phyloP scores from a whole-genome alignment of 2,888 invertebrate species.

The Apomyelois bistriatella region DNA sequence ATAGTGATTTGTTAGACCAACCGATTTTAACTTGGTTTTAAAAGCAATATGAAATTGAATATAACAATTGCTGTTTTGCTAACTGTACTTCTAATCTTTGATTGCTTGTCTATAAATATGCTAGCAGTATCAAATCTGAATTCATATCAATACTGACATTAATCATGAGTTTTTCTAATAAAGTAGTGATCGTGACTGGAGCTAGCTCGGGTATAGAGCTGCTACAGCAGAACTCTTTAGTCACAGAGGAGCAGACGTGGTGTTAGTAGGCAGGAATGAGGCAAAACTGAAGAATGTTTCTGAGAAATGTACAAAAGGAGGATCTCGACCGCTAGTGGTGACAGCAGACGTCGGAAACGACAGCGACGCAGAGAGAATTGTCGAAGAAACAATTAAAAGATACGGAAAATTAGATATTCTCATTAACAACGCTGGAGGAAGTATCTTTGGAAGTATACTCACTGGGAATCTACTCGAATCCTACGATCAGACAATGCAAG shows the following conservation, averaged over 20 bases:
- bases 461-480: slow-evolving; percentile 23
- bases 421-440: slow-evolving; percentile 41
- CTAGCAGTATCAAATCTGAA: no score
- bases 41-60: no score
- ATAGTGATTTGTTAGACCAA: no score
- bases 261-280: slow-evolving; percentile 30
- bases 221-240: slow-evolving; percentile 26
- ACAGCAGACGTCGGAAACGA: slow-evolving; percentile 37
- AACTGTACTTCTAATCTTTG: no score
- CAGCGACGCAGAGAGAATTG: slow-evolving; percentile 26
- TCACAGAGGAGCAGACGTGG: slow-evolving; percentile 29
- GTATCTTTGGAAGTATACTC: slow-evolving; percentile 18
- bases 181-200: slow-evolving; percentile 33
- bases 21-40: no score
- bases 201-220: slow-evolving; percentile 35
- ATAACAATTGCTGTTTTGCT: no score
- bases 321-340: slow-evolving; percentile 27
- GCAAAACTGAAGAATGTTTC: slow-evolving; percentile 24
- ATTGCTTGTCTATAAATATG: no score
- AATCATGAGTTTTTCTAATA: slow-evolving; percentile 27
- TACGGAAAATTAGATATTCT: slow-evolving; percentile 39
- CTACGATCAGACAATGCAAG: slow-evolving; percentile 28
- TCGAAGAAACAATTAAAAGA: slow-evolving; percentile 29
- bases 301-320: slow-evolving; percentile 23
- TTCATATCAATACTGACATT: no score